Evolutionary conservation across 2,797 vertebrate genomes (phyloP).

Genomic region (Scolopax rusticola): DNA sequence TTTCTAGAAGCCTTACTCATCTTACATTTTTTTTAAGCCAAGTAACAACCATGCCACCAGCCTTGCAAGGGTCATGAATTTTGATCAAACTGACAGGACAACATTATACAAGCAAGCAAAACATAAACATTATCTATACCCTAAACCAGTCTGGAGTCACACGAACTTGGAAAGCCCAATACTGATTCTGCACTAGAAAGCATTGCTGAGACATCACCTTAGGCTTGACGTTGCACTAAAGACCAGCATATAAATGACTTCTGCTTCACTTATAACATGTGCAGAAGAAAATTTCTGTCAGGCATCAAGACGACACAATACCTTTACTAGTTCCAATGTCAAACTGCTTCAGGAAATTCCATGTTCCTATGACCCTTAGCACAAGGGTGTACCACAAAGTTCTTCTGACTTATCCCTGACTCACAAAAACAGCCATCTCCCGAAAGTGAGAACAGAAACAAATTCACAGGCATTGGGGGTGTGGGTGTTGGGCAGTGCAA

Average conservation of each 20-base stretch:
- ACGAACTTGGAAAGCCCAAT: fast-evolving
- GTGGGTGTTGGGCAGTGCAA: neutral
- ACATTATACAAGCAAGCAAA: neutral
- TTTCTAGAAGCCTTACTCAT: neutral
- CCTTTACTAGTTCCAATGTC: neutral
- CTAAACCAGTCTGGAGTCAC: neutral
- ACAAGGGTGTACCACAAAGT: neutral
- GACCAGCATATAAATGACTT: neutral
- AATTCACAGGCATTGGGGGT: neutral
- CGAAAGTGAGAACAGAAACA: neutral
- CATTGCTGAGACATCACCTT: neutral
- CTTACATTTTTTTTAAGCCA: neutral
- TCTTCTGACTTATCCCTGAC: neutral
- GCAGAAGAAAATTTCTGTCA: neutral
- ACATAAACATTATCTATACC: neutral
- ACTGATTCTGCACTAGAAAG: neutral
- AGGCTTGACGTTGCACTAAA: neutral
- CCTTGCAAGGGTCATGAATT: neutral
- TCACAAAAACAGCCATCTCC: neutral
- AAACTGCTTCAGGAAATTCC: neutral
- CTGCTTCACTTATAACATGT: neutral
- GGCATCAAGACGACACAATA: neutral
- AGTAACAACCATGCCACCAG: neutral
- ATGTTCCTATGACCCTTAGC: neutral
- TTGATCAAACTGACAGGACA: neutral